These are phyloP conservation scores for Lochmaea crataegi DNA, from an alignment of 2,888 invertebrate species.

Conservation along the genomic window DNA sequence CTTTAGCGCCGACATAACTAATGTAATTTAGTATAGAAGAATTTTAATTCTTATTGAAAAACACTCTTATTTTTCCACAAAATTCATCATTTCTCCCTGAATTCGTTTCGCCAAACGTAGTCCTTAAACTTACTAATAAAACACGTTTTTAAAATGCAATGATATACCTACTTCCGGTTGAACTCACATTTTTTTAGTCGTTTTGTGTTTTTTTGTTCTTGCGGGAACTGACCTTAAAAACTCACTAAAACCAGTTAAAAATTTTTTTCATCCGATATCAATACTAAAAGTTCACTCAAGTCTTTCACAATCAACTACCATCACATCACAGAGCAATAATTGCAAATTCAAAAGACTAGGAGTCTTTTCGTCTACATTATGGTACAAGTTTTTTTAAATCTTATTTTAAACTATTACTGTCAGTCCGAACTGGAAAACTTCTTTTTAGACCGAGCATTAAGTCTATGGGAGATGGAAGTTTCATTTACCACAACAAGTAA, in stretches of 20 bases:
- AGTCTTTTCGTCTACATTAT: slow-evolving; percentile 30
- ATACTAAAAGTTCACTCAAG: slow-evolving; percentile 26
- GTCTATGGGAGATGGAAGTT: slow-evolving; percentile 11
- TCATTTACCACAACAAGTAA: neutral
- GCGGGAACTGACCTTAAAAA: slow-evolving; percentile 17
- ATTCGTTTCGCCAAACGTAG: neutral
- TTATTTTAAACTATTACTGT: slow-evolving; percentile 10
- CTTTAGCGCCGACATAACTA: neutral
- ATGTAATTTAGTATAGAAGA: neutral
- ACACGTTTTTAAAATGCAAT: slow-evolving; percentile 6
- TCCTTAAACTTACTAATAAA: slow-evolving; percentile 4
- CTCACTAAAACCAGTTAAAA: slow-evolving; percentile 24
- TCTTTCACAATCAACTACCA: slow-evolving; percentile 42
- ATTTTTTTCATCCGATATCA: slow-evolving; percentile 17
- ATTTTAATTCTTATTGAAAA: neutral
- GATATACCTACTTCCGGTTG: slow-evolving; percentile 4
- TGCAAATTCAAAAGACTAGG: slow-evolving; percentile 41
- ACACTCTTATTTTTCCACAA: neutral
- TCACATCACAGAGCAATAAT: slow-evolving; percentile 48
- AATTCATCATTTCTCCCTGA: neutral
- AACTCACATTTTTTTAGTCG: slow-evolving; percentile 7
- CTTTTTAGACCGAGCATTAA: slow-evolving; percentile 14
- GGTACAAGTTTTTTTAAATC: slow-evolving; percentile 16
- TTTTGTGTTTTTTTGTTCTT: neutral
- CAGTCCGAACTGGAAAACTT: slow-evolving; percentile 24